These are phyloP conservation scores for Alcedo atthis DNA, from an alignment of 2,797 vertebrate species.

Conservation along the genomic window DNA sequence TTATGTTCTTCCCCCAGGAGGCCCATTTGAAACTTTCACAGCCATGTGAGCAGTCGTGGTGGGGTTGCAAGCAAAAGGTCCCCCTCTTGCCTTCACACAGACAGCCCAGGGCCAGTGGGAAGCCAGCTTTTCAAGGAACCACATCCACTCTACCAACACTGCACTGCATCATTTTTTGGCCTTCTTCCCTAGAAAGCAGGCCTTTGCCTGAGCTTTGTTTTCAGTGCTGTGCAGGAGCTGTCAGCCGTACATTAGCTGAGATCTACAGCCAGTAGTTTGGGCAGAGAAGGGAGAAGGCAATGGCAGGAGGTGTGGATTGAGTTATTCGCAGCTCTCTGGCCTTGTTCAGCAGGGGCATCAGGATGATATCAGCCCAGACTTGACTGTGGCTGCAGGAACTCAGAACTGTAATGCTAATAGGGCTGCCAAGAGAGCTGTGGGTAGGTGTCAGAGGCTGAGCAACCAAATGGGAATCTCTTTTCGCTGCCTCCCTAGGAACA, in stretches of 20 bases:
- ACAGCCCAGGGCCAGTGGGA: background rate
- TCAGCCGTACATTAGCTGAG: background rate
- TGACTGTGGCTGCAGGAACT: background rate
- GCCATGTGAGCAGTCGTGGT: fast-evolving
- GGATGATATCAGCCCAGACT: background rate
- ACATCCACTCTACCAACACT: background rate
- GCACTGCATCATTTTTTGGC: background rate
- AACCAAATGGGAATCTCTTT: background rate
- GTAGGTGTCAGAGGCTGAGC: background rate
- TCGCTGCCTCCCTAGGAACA: background rate
- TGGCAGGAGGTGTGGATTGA: background rate
- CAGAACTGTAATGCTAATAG: background rate
- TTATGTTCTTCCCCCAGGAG: background rate
- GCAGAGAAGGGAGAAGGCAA: background rate
- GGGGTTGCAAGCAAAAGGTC: background rate
- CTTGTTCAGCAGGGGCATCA: background rate
- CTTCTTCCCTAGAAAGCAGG: background rate
- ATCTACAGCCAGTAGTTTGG: background rate
- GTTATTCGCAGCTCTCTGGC: background rate
- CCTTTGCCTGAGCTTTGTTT: background rate
- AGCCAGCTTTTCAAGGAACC: background rate
- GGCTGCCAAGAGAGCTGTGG: background rate
- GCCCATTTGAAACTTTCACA: background rate
- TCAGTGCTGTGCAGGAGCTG: background rate
- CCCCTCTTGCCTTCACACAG: background rate